Conservation (phyloP, 2,888 invertebrate species). For the Hyposoter didymator region DNA sequence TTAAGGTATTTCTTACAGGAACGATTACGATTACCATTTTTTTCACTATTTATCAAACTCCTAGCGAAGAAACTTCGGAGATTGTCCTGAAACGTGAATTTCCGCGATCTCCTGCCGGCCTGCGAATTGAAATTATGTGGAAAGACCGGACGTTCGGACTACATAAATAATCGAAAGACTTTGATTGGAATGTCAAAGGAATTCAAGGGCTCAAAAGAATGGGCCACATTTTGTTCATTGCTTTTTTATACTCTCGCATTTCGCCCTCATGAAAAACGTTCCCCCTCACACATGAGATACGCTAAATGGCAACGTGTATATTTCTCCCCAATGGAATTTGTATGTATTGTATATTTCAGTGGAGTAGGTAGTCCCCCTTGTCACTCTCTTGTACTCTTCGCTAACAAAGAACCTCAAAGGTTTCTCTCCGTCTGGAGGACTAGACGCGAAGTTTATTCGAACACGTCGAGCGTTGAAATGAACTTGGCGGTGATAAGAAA, state of each 20-base stretch:
- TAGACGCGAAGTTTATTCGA: slow-evolving; percentile 63
- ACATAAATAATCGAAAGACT: not conserved
- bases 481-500: slow-evolving; percentile 73
- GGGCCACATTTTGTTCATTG: not conserved
- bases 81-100: too few relatives aligned
- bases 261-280: not conserved
- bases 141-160: not conserved
- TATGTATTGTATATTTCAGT: slow-evolving; percentile 7
- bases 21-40: too few relatives aligned
- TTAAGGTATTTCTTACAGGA: not conserved
- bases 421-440: not conserved
- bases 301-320: not conserved
- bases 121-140: too few relatives aligned
- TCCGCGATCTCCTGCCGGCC: too few relatives aligned
- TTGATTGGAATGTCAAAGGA: not conserved
- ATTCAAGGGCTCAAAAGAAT: not conserved
- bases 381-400: not conserved
- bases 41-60: too few relatives aligned
- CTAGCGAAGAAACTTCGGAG: too few relatives aligned
- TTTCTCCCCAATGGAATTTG: not conserved
- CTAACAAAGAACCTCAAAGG: slow-evolving; percentile 24
- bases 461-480: slow-evolving; percentile 72
- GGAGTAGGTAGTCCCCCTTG: not conserved
- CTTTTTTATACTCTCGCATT: not conserved
- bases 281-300: not conserved